These are phyloP conservation scores for Peribatodes rhomboidaria DNA, from an alignment of 2,888 invertebrate species.

Conservation along the genomic window DNA sequence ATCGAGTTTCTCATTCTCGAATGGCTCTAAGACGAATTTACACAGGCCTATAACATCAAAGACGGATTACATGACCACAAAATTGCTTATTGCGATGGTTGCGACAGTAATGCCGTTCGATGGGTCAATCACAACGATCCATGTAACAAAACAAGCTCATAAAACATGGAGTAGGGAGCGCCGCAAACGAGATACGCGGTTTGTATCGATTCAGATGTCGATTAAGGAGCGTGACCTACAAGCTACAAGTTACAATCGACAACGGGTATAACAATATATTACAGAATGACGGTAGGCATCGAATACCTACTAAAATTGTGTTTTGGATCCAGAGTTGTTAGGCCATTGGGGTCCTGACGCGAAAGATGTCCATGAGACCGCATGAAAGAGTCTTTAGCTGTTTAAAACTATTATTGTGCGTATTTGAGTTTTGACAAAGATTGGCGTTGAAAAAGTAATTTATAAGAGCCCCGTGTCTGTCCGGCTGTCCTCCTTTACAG, in stretches of 20 bases:
- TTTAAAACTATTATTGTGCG: too few relatives aligned
- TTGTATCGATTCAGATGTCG: slow-evolving; percentile 19
- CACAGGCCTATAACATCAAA: slow-evolving; percentile 6
- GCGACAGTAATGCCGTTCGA: slow-evolving; percentile 20
- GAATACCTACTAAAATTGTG: too few relatives aligned
- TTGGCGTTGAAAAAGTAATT: too few relatives aligned
- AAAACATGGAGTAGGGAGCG: slow-evolving; percentile 18
- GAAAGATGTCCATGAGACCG: too few relatives aligned
- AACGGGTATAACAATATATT: background rate
- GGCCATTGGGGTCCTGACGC: too few relatives aligned
- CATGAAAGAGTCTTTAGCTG: too few relatives aligned
- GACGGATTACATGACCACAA: slow-evolving; percentile 16
- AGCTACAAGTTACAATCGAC: background rate
- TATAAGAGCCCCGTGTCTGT: too few relatives aligned
- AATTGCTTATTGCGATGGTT: slow-evolving; percentile 18
- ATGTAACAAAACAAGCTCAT: slow-evolving; percentile 18
- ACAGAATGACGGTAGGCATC: too few relatives aligned
- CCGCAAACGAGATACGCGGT: slow-evolving; percentile 8
- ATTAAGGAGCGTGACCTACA: slow-evolving; percentile 5
- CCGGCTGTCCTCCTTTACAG: too few relatives aligned
- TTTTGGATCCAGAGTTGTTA: too few relatives aligned
- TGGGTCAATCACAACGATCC: slow-evolving; percentile 20
- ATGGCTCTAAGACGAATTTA: slow-evolving; percentile 9
- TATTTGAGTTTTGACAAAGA: too few relatives aligned
- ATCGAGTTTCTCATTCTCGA: background rate